These are phyloP conservation scores for Dryobates pubescens DNA, from an alignment of 2,797 vertebrate genomes.

Conservation along the genomic window DNA sequence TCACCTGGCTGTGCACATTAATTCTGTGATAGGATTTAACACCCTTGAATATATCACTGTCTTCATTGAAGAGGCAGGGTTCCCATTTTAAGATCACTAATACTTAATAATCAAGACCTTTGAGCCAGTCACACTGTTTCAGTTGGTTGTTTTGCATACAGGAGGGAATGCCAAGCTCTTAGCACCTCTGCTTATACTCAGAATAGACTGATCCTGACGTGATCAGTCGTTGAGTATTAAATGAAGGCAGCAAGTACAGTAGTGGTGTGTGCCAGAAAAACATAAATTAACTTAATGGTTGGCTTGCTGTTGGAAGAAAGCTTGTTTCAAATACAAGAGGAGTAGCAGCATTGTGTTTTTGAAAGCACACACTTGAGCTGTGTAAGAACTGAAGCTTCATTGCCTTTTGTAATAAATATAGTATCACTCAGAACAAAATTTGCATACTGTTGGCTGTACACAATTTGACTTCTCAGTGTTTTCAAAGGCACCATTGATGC, in stretches of 20 bases:
- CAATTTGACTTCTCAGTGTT: neutral
- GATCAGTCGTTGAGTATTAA: too few relatives aligned
- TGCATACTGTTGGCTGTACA: rapidly evolving
- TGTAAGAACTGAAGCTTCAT: neutral
- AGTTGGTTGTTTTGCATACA: neutral
- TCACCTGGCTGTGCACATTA: neutral
- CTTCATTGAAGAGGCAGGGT: neutral
- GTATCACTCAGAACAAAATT: neutral
- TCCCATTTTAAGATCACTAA: neutral
- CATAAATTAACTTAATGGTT: too few relatives aligned
- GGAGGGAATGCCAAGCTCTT: neutral
- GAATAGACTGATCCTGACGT: neutral
- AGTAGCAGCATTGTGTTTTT: neutral
- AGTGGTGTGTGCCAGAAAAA: neutral
- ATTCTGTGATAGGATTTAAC: neutral
- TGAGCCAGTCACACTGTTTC: neutral
- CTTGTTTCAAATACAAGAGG: neutral
- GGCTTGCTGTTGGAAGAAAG: neutral
- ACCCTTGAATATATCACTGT: neutral
- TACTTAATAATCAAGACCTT: neutral
- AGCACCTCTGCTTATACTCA: neutral
- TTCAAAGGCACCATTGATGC: neutral
- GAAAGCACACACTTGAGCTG: neutral
- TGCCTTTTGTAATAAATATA: neutral
- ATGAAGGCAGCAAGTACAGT: neutral